phyloP scores from a whole-genome alignment of 2,113 vertebrate species.

The Indicator indicator region DNA sequence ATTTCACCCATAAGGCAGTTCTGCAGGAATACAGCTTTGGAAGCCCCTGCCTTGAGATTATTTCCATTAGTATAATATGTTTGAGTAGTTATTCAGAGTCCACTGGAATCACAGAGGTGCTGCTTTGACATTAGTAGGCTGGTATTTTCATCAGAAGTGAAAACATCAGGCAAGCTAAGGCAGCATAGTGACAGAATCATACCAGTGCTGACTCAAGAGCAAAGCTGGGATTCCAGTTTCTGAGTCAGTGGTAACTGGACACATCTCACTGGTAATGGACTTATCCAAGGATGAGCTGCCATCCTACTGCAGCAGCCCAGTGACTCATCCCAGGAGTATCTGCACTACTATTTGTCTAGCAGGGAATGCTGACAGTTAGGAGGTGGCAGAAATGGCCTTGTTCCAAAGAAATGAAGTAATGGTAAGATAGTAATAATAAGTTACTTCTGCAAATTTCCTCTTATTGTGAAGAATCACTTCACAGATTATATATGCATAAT shows the following conservation, averaged over 20 bases:
- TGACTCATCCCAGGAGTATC: constrained; percentile 49
- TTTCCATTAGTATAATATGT: not conserved
- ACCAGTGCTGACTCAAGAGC: not conserved
- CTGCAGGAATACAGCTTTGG: not conserved
- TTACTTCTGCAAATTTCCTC: constrained; percentile 46
- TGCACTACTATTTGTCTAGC: constrained; percentile 7
- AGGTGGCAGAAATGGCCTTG: not conserved
- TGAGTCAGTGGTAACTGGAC: constrained; percentile 17
- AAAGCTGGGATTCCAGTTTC: constrained; percentile 16
- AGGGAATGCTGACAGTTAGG: not conserved
- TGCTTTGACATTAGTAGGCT: not conserved
- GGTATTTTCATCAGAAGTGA: not conserved
- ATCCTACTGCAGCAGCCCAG: not conserved
- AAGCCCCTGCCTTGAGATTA: not conserved
- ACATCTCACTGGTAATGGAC: not conserved
- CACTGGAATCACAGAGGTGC: not conserved
- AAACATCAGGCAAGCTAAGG: not conserved
- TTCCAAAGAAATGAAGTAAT: constrained; percentile 44
- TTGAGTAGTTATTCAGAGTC: not conserved
- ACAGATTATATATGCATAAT: not conserved
- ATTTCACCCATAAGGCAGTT: not conserved
- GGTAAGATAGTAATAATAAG: constrained; percentile 20
- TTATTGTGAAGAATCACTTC: constrained; percentile 32
- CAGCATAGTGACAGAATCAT: not conserved
- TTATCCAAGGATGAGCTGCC: constrained; percentile 6